phyloP scores from a whole-genome alignment of 2,797 vertebrate species.

The Macrochelys suwanniensis region DNA sequence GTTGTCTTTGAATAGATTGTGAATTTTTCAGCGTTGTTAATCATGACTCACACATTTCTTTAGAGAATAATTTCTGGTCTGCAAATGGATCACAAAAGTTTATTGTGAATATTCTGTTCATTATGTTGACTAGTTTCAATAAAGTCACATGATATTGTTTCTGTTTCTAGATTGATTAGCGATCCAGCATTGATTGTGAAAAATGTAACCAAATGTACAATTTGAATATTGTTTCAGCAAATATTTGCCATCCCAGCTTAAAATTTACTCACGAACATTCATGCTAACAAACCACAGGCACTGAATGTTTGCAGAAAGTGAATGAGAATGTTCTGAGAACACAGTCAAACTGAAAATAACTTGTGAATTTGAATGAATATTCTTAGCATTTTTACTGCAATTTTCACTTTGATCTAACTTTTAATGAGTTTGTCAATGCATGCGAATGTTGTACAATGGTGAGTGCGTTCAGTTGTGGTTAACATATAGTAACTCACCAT shows the following conservation, averaged over 20 bases:
- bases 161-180: neutral
- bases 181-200: neutral
- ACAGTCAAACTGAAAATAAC: neutral
- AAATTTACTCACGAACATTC: neutral
- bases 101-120: neutral
- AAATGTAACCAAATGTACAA: neutral
- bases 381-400: neutral
- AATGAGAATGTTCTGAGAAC: neutral
- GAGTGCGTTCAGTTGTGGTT: neutral
- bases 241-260: neutral
- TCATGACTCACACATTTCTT: neutral
- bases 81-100: fast-evolving
- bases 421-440: neutral
- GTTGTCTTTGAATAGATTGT: neutral
- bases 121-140: neutral
- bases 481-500: fast-evolving
- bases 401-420: neutral
- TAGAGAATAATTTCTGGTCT: neutral
- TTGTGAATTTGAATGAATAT: neutral
- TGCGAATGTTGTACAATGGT: neutral
- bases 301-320: neutral
- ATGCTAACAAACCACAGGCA: neutral
- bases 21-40: neutral
- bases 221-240: neutral
- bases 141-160: neutral